These are phyloP conservation scores for Oceanodroma tethys DNA, from an alignment of 2,113 vertebrate genomes.

Conservation along the genomic window DNA sequence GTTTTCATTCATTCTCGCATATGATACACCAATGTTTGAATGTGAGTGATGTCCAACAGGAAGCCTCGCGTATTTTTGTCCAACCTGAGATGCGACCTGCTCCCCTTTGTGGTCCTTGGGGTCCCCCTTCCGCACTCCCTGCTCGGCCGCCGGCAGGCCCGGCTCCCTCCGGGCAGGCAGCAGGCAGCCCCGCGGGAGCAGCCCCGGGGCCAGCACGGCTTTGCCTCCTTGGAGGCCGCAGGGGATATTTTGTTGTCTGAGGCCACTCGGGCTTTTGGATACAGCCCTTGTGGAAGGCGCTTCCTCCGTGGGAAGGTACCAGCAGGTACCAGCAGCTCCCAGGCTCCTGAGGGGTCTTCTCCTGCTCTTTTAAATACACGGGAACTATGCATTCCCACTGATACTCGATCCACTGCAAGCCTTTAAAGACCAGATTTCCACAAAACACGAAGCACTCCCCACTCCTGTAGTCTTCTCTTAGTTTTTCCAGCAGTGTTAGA, in stretches of 20 bases:
- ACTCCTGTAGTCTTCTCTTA: neutral
- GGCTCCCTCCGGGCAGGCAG: neutral
- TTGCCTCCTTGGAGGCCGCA: neutral
- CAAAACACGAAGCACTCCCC: accelerated
- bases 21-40: neutral
- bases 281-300: neutral
- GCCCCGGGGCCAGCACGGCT: accelerated
- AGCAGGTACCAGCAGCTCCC: neutral
- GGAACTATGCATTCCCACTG: neutral
- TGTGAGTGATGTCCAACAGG: neutral
- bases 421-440: neutral
- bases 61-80: neutral
- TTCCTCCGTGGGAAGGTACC: neutral
- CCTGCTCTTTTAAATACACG: neutral
- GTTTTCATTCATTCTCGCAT: neutral
- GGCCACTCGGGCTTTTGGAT: neutral
- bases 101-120: neutral
- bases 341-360: neutral
- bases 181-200: accelerated
- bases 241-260: neutral
- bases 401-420: neutral
- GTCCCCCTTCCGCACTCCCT: accelerated
- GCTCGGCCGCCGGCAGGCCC: accelerated
- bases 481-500: neutral
- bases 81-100: neutral